A percentile compares a stretch with the other conserved stretches of the same genome.
Conservation (phyloP, 2,888 invertebrate genomes). For the Xestia ashworthii region DNA sequence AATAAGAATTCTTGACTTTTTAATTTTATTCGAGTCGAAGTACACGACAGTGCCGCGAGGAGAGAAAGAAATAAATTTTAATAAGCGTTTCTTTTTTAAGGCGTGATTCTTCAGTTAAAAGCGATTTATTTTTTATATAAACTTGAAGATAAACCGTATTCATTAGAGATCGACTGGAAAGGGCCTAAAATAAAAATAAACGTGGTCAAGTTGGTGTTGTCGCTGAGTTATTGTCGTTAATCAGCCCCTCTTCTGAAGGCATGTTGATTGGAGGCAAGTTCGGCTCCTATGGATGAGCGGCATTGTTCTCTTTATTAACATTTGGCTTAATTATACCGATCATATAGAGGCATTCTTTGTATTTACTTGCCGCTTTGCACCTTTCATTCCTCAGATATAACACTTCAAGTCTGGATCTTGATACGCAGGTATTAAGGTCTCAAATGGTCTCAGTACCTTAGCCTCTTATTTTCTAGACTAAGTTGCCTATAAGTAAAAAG, state of each 20-base stretch:
- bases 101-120: slow-evolving; percentile 91
- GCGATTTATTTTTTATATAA: slow-evolving; percentile 91
- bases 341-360: slow-evolving; percentile 72
- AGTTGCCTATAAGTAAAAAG: slow-evolving; percentile 31
- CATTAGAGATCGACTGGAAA: slow-evolving; percentile 90
- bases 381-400: slow-evolving; percentile 56
- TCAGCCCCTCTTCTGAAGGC: slow-evolving; percentile 83
- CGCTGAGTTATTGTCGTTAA: slow-evolving; percentile 89
- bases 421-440: slow-evolving; percentile 30
- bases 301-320: slow-evolving; percentile 84
- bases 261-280: slow-evolving; percentile 82
- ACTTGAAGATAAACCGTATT: slow-evolving; percentile 90
- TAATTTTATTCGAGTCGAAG: slow-evolving; percentile 90
- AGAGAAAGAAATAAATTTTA: slow-evolving; percentile 91
- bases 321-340: slow-evolving; percentile 80
- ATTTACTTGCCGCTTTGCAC: slow-evolving; percentile 61
- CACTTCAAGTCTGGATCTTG: slow-evolving; percentile 42
- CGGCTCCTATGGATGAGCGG: slow-evolving; percentile 70
- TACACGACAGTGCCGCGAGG: slow-evolving; percentile 89
- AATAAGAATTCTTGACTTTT: slow-evolving; percentile 91
- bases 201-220: slow-evolving; percentile 87
- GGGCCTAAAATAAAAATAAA: slow-evolving; percentile 89
- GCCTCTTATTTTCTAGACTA: slow-evolving; percentile 27
- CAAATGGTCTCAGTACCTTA: slow-evolving; percentile 5
- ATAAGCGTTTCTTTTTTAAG: slow-evolving; percentile 91